Percentiles rank a stretch among this genome's conserved stretches.
These are phyloP conservation scores for Microtus pennsylvanicus DNA, from an alignment of 2,113 vertebrate genomes.

Conservation along the genomic window DNA sequence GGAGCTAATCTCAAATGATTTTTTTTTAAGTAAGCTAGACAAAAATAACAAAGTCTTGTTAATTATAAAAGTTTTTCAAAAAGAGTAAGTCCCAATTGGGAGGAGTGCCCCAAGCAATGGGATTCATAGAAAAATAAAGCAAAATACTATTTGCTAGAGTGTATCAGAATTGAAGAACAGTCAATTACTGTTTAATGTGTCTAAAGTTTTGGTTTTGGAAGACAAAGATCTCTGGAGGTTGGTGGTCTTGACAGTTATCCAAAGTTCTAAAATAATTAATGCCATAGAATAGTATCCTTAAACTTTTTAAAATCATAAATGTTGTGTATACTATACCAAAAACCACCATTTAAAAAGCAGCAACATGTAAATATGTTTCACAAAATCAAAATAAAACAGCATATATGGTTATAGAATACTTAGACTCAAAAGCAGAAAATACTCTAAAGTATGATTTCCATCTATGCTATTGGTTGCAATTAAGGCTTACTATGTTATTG, in stretches of 20 bases:
- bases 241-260: neutral
- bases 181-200: neutral
- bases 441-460: neutral
- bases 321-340: neutral
- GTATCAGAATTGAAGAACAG: rapidly evolving
- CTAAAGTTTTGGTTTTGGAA: neutral
- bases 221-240: neutral
- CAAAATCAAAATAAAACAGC: neutral
- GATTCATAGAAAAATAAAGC: neutral
- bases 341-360: neutral
- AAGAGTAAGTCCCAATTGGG: neutral
- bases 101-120: neutral
- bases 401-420: neutral
- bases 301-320: neutral
- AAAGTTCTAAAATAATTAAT: neutral
- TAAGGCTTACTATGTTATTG: neutral
- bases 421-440: neutral
- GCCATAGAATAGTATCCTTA: neutral
- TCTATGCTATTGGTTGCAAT: neutral
- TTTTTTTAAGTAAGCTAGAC: neutral
- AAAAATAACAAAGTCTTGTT: neutral
- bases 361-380: neutral
- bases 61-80: neutral
- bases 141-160: neutral
- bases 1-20: neutral